A percentile compares a stretch with the other conserved stretches of the same genome.
Conservation (phyloP, 2,113 vertebrate genomes). For the Limnothrissa miodon region DNA sequence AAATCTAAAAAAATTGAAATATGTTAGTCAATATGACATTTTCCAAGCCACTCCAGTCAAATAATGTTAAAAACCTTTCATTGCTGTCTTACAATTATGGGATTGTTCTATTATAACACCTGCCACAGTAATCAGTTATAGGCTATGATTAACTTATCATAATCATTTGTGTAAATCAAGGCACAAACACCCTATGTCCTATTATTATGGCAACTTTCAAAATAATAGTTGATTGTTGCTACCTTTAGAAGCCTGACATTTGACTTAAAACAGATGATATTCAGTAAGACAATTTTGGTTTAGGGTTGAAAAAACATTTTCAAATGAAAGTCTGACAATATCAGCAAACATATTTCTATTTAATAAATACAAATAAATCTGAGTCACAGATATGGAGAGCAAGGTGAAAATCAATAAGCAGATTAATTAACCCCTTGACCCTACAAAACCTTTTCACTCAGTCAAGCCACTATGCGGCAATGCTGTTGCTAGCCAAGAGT, state of each 20-base stretch:
- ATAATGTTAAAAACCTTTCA: not conserved
- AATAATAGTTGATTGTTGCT: not conserved
- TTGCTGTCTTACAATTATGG: not conserved
- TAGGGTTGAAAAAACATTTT: too few species aligned
- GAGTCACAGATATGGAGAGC: not conserved
- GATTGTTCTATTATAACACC: not conserved
- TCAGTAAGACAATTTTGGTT: too few species aligned
- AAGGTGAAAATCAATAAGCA: not conserved
- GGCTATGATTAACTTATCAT: not conserved
- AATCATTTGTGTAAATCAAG: not conserved
- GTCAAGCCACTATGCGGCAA: not conserved
- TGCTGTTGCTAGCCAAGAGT: not conserved
- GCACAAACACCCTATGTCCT: not conserved
- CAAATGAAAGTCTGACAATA: too few species aligned
- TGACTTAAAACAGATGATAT: not conserved
- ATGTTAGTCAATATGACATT: not conserved
- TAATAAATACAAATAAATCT: not conserved
- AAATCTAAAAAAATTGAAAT: not conserved
- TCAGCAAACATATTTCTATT: too few species aligned
- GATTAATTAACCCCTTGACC: not conserved
- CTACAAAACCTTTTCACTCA: not conserved
- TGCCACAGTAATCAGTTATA: not conserved
- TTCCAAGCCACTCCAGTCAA: not conserved
- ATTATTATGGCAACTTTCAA: not conserved
- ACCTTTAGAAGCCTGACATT: not conserved